Base-by-base conservation (phyloP, 2,888 invertebrate species). In the Hoplodrina ambigua region DNA sequence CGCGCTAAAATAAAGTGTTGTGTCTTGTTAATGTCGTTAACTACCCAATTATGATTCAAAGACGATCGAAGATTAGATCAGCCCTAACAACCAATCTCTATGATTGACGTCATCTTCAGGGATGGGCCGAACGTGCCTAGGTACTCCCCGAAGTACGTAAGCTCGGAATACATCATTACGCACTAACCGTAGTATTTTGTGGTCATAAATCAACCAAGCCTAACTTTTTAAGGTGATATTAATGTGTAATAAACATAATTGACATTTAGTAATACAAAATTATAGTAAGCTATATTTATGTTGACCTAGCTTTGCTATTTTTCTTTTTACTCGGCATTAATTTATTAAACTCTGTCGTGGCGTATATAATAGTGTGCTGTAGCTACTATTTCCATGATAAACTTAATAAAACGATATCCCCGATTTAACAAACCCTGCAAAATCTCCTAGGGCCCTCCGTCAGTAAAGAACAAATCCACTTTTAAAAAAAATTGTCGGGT, bases 11-110 rank as follows among this genome's bases (percentile, higher is more conserved):
- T 37, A 37, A 37, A 37, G 37, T 37, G 37, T 37, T 37, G 8
- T 37, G 33, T 8, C 8, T 37, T 41, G 13, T 44, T 13, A 41
- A 25, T 41, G 11, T 4, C 15, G 13, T 46, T 6, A 46, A 17
- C 6, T 46, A 17, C 5, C 17, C 5, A 17, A 46, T 46, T 46
- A 17, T 17, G 17, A 15, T 17, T 55, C 13, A 17, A 52, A 49
- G 25, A 49, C 54, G 50, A 72, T 55, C 20, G 63, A 54, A 71
- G 58, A 58, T 72, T 53, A 75, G 60, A 33, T 15, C 37, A 74
- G 8, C 52, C 19, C 46, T 64, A 33, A 59, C 60, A 57, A 78
- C 44, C 44, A 65, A 60, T 72, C 25, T 44, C n/a, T 30, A 37
- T 49, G 13, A 55, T 46, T 66, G 49, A 66, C 50, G 58, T 65